Percentiles rank a stretch among this genome's conserved stretches.
These are phyloP conservation scores for Larimichthys crocea DNA, from an alignment of 2,113 vertebrate genomes.

Conservation along the genomic window DNA sequence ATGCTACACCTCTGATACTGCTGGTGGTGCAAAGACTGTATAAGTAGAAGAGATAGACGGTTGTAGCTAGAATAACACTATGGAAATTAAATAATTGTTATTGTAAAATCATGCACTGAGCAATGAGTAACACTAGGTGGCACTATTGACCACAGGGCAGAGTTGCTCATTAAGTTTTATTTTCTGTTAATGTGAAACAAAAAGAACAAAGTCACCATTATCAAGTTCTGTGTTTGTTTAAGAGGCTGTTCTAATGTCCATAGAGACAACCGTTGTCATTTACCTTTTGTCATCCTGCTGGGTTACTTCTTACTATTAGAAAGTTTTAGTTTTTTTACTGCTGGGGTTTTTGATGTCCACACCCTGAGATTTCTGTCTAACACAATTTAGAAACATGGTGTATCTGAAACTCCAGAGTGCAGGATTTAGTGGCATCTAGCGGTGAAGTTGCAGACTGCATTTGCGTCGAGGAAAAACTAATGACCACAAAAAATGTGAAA, in stretches of 20 bases:
- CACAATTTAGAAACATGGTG: background rate
- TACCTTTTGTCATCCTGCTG: no score
- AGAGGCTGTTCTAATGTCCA: background rate
- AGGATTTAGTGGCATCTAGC: no score
- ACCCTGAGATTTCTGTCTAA: background rate
- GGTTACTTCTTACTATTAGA: background rate
- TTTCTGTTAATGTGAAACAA: background rate
- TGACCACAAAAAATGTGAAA: no score
- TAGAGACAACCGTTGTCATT: background rate
- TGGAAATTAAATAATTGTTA: background rate
- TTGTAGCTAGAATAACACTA: background rate
- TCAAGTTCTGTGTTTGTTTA: background rate
- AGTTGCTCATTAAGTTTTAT: background rate
- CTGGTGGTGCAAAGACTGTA: background rate
- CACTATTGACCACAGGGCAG: constrained; percentile 13
- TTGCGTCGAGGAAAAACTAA: no score
- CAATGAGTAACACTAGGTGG: constrained; percentile 61
- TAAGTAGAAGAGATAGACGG: background rate
- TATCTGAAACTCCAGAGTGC: no score
- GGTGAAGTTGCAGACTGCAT: no score
- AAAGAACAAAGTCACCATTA: background rate
- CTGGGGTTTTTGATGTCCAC: background rate
- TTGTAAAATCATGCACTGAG: constrained; percentile 2
- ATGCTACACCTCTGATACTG: background rate
- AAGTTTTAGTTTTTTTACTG: background rate